Evolutionary conservation across 2,113 vertebrate genomes (phyloP).

Genomic region (Diphyllodes magnificus): DNA sequence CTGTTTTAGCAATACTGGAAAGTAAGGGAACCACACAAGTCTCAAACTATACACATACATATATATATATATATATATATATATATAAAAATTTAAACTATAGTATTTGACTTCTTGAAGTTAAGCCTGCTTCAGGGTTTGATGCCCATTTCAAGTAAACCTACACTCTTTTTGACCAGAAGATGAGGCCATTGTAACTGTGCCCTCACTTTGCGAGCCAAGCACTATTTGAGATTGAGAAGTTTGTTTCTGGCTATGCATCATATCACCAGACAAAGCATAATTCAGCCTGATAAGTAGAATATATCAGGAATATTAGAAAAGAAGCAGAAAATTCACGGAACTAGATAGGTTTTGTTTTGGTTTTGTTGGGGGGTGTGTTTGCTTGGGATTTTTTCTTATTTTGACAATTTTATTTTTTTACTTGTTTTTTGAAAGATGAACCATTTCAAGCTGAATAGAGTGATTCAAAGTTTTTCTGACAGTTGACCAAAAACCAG

Average conservation of each 20-base stretch:
- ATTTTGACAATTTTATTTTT: not conserved
- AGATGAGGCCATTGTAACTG: not conserved
- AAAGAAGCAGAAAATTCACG: not conserved
- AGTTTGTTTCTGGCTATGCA: not conserved
- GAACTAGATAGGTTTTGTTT: not conserved
- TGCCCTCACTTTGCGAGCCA: not conserved
- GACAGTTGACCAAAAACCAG: not conserved
- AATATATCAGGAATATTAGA: not conserved
- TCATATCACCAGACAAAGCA: not conserved
- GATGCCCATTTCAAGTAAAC: accelerated
- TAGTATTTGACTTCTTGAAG: not conserved
- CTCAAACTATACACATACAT: not conserved
- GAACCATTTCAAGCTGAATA: not conserved
- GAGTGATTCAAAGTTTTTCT: not conserved
- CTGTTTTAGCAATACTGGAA: not conserved
- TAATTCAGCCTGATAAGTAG: not conserved
- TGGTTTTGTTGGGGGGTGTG: too few species aligned
- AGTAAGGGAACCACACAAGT: not conserved
- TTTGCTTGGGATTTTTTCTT: not conserved
- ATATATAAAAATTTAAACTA: not conserved
- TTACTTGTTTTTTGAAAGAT: not conserved
- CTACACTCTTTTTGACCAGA: not conserved
- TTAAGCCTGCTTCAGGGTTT: not conserved
- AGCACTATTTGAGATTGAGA: not conserved
- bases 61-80: too few species aligned